Evolutionary conservation across 2,113 vertebrate species (phyloP).

Genomic region (Perca flavescens): DNA sequence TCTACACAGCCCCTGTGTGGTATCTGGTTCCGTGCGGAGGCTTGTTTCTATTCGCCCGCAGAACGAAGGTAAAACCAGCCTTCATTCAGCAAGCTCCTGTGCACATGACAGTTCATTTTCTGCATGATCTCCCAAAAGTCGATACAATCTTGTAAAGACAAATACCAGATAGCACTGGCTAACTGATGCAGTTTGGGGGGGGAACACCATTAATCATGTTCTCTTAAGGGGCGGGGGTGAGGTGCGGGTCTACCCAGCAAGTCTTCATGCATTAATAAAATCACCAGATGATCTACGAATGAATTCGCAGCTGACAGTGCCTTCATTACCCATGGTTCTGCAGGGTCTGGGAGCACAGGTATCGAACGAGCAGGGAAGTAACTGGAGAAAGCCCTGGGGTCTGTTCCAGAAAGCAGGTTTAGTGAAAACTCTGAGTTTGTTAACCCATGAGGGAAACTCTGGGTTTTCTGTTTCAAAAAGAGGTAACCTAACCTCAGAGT

Average conservation of each 20-base stretch:
- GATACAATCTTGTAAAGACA: conserved; percentile 86
- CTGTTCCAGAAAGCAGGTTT: too few species aligned
- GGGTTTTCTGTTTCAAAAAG: too few species aligned
- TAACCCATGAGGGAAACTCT: too few species aligned
- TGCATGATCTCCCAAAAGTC: conserved; percentile 86
- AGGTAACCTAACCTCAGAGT: too few species aligned
- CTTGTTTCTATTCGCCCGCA: conserved; percentile 64
- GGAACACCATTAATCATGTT: conserved; percentile 82
- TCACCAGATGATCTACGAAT: conserved; percentile 79
- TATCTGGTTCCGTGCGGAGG: conserved; percentile 52
- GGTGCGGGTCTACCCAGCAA: conserved; percentile 61
- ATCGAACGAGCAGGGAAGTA: conserved; percentile 46
- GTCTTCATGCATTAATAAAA: conserved; percentile 82
- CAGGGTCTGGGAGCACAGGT: conserved; percentile 30
- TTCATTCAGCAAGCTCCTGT: conserved; percentile 70
- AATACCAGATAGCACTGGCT: conserved; percentile 83
- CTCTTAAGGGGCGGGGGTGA: conserved; percentile 44
- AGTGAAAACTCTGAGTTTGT: too few species aligned
- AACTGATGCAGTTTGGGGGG: conserved; percentile 78
- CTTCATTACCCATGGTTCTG: conserved; percentile 65
- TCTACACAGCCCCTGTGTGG: conserved; percentile 33
- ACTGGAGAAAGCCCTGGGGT: conserved; percentile 14
- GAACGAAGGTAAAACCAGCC: conserved; percentile 72
- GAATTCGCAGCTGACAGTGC: conserved; percentile 69
- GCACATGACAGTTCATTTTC: conserved; percentile 87